phyloP scores from a whole-genome alignment of 2,113 vertebrate species.

The Craseonycteris thonglongyai region DNA sequence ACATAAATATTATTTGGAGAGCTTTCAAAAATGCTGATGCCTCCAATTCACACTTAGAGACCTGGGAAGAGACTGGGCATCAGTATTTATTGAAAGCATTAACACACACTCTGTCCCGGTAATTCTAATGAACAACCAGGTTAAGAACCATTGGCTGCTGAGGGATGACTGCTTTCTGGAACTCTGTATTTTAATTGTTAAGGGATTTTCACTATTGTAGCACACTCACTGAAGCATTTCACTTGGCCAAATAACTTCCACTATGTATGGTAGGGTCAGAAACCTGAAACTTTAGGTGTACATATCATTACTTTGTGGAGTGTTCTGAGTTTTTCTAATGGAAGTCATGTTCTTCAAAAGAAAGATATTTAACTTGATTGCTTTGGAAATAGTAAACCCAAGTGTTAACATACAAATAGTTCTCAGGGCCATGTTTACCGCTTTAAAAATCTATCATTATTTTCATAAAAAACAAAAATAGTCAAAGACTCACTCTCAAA shows the following conservation, averaged over 20 bases:
- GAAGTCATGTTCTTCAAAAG: not conserved
- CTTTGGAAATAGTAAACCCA: conserved; percentile 5
- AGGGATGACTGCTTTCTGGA: not conserved
- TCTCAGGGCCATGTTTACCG: not conserved
- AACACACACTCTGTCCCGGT: not conserved
- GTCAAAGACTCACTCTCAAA: not conserved
- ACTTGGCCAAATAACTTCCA: not conserved
- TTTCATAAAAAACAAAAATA: not conserved
- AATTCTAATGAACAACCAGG: not conserved
- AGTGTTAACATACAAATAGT: not conserved
- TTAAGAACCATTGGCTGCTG: not conserved
- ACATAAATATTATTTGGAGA: not conserved
- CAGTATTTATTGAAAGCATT: not conserved
- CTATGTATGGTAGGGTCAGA: not conserved
- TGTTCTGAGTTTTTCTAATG: not conserved
- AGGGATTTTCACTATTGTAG: not conserved
- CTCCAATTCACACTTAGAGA: not conserved
- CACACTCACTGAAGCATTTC: not conserved
- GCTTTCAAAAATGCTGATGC: not conserved
- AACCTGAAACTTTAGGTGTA: not conserved
- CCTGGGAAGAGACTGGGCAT: not conserved
- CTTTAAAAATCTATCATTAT: not conserved
- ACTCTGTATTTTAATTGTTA: not conserved
- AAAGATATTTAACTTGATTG: not conserved
- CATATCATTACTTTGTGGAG: not conserved